Evolutionary conservation across 1,140 invertebrate species (phyloP), one percentile per base, ranked within the genome.

Genomic region (Cheumatopsyche charites): DNA sequence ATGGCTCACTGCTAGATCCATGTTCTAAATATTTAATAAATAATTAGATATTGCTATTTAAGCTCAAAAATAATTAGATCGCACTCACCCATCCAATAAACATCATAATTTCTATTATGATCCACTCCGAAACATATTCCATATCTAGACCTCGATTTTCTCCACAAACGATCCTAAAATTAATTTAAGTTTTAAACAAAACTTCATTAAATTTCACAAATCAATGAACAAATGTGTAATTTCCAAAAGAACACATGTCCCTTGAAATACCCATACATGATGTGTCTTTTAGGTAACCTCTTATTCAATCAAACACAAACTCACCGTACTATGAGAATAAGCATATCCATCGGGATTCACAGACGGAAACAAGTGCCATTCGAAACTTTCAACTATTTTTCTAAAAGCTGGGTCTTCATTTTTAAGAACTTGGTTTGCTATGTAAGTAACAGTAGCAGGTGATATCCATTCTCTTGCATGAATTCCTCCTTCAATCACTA

Each of bases 391-490:
- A 0, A 90, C 85, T 0, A 89, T 76, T 12, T 79, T 68, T 41
- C 77, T 80, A 52, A 90, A 76, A 0, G 68, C 36, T 0, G 72
- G 15, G 62, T 87, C 78, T n/a, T 77, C 41, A 74, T 85, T 85
- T 67, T 83, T 78, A 1, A 92, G 74, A 1, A 92, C 79, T 71
- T 90, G 78, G 67, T 91, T 82, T 1, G 91, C 77, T 2, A 94
- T 80, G 71, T 89, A 94, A 1, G 91, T 88, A 0, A 88, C 87
- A 1, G 89, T 89, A 0, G 91, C 90, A 0, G 90, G 86, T 0
- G 88, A 80, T 26, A 93, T 90, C 92, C 92, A 94, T 79, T 93
- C 92, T 23, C 92, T 84, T 0, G 91, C 91, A 78, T 94, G 91
- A 19, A 92, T 91, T 0, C 90, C 89, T 67, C 85, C 87, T 79